Evolutionary conservation across 2,113 vertebrate genomes (phyloP), one percentile per base, ranked within the genome.

Genomic region (Geococcyx californianus): DNA sequence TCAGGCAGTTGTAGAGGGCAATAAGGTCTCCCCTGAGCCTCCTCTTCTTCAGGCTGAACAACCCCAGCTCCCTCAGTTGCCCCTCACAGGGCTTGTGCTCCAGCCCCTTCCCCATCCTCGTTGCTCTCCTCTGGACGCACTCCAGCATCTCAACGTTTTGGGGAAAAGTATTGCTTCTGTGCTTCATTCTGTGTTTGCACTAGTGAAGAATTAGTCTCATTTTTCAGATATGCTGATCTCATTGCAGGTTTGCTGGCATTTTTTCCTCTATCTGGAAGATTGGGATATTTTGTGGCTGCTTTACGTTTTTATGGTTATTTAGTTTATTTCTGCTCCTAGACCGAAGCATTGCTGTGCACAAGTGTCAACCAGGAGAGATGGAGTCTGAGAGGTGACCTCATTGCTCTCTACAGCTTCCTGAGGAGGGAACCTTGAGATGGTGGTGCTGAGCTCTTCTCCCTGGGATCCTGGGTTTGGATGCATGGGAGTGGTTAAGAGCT

Each of bases 311-410:
- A 28, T 11, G 28, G 44, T 12, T 4, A 8, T 38, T 40, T 18
- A 54, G 10, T 13, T 40, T 11, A 36, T 54, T 77, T 88, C 74
- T 75, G 42, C 18, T 24, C 10, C 63, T 38, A 45, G 20, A 24
- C 16, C 0, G 4, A 25, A 17, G n/a, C 23, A 31, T 11, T 3
- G 3, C 23, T 7, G 9, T 38, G 31, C 55, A 24, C 14, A 28
- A 49, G 26, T 9, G 11, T 25, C 52, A 64, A 13, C 2, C 68
- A 34, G 29, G 51, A 73, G 42, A 31, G 56, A 42, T 42, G 6
- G 13, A 64, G 42, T 12, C 19, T 58, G 52, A 58, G 42, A 16
- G 15, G n/a, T 0, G 2, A 31, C 31, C 36, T 76, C 11, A 2
- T 19, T 28, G 25, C 11, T 31, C 33, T 45, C 21, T 6, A 0